Percentiles rank a stretch among this genome's conserved stretches.
Evolutionary conservation across 2,113 vertebrate genomes (phyloP).

Genomic region (Salvator merianae): DNA sequence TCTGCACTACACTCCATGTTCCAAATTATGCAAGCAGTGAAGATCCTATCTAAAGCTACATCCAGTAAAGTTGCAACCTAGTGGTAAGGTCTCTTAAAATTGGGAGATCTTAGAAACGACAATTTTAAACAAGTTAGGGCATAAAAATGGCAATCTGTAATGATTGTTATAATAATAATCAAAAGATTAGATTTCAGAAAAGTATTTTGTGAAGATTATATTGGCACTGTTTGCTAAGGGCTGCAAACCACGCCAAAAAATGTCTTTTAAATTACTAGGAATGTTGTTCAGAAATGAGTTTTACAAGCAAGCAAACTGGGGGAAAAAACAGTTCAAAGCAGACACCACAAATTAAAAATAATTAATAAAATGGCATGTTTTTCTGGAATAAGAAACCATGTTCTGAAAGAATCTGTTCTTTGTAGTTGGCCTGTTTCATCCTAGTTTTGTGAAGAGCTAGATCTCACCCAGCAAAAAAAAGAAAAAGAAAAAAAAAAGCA

Average conservation of each 20-base stretch:
- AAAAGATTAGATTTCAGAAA: neutral
- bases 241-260: neutral
- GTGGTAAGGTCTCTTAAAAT: neutral
- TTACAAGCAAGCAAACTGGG: neutral
- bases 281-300: neutral
- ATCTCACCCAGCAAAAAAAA: too few species aligned
- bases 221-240: too few species aligned
- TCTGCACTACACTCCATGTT: too few species aligned
- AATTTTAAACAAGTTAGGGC: too few species aligned
- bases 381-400: neutral
- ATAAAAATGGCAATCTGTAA: too few species aligned
- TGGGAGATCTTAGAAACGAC: too few species aligned
- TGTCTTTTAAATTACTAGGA: neutral
- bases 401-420: neutral
- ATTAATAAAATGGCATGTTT: neutral
- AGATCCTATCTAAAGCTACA: too few species aligned
- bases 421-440: neutral
- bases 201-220: too few species aligned
- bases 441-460: neutral
- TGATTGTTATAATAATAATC: too few species aligned
- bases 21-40: too few species aligned
- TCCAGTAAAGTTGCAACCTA: neutral
- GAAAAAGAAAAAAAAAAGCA: neutral
- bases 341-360: neutral
- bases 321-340: neutral